phyloP scores from a whole-genome alignment of 2,888 invertebrate species.

The Dynastes tityus region DNA sequence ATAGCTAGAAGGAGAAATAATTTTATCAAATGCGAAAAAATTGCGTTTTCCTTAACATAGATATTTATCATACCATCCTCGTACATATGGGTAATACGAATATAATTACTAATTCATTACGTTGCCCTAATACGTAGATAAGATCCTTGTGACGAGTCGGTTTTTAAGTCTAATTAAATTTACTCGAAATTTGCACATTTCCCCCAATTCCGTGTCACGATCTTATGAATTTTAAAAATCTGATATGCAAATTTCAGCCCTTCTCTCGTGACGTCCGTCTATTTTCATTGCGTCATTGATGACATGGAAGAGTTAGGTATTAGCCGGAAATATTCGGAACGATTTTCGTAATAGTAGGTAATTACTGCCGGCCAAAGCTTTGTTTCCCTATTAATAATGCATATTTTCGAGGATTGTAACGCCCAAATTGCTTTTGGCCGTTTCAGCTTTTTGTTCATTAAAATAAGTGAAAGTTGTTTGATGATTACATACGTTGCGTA shows the following conservation, averaged over 20 bases:
- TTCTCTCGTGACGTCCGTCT: conserved; percentile 29
- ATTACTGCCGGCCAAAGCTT: conserved; percentile 17
- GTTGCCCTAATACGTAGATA: conserved; percentile 9
- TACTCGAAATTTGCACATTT: conserved; percentile 32
- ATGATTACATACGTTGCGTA: not conserved
- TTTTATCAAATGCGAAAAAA: too few species aligned
- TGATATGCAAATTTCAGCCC: conserved; percentile 41
- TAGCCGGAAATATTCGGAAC: conserved; percentile 26
- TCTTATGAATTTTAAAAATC: conserved; percentile 43
- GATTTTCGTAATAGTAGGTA: conserved; percentile 33
- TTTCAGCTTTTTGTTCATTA: conserved; percentile 7
- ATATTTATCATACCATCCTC: too few species aligned
- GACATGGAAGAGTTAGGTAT: conserved; percentile 40
- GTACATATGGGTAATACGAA: not conserved
- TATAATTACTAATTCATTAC: conserved; percentile 30
- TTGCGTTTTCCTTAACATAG: too few species aligned
- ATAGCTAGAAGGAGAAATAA: too few species aligned
- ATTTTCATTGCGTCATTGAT: conserved; percentile 28
- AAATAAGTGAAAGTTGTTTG: conserved; percentile 7
- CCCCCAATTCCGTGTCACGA: conserved; percentile 42
- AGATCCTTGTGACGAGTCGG: conserved; percentile 7
- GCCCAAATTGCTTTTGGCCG: not conserved
- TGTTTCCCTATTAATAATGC: conserved; percentile 28
- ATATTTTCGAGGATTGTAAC: conserved; percentile 12
- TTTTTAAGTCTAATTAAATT: conserved; percentile 43